phyloP scores from a whole-genome alignment of 2,113 vertebrate genomes.

The Acanthisitta chloris region DNA sequence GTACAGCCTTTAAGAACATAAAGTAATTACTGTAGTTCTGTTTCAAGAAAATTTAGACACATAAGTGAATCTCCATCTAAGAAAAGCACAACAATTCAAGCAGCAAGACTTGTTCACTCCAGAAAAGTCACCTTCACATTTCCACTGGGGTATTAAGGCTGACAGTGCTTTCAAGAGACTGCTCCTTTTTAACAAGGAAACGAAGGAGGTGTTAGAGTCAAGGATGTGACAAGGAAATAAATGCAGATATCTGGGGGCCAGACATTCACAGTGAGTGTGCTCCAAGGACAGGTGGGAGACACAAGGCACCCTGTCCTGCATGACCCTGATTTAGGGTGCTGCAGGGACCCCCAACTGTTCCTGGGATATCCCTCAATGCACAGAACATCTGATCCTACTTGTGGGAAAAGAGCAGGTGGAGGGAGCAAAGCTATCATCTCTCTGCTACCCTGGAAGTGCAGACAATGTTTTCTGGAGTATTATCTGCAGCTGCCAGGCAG shows the following conservation, averaged over 20 bases:
- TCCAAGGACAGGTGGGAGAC: background rate
- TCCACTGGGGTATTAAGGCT: background rate
- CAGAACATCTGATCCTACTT: background rate
- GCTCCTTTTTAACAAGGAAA: background rate
- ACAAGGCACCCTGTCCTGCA: background rate
- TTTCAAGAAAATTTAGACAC: background rate
- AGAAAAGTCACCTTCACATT: constrained; percentile 12
- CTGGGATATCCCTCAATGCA: background rate
- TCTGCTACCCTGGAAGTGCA: background rate
- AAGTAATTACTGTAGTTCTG: background rate
- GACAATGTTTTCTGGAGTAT: background rate
- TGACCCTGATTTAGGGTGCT: background rate
- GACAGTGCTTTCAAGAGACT: background rate
- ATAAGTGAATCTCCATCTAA: background rate
- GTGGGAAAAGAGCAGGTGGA: background rate
- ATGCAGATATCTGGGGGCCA: background rate
- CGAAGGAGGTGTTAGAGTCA: background rate
- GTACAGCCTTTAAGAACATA: background rate
- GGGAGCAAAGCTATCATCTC: background rate
- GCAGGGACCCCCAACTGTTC: background rate
- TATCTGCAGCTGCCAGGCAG: constrained; percentile 16
- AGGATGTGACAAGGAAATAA: background rate
- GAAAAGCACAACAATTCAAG: background rate
- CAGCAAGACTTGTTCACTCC: background rate
- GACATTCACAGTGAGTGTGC: background rate